These are phyloP conservation scores for Pedicia rivosa DNA, from an alignment of 2,888 invertebrate genomes.

Conservation along the genomic window DNA sequence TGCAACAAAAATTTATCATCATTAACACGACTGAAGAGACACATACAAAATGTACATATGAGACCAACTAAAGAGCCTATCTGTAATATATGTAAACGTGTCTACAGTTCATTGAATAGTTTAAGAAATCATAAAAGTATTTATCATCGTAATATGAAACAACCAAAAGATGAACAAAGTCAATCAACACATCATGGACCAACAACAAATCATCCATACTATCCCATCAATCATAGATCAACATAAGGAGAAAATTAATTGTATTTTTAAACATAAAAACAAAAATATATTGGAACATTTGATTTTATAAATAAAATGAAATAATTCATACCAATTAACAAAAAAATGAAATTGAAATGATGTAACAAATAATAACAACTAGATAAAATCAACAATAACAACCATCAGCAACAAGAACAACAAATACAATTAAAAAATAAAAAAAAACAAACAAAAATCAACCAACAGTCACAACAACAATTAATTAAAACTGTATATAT, in stretches of 20 bases:
- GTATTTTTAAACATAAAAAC: too few relatives aligned
- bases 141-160: slow-evolving; percentile 71
- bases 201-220: slow-evolving; percentile 18
- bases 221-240: slow-evolving; percentile 25
- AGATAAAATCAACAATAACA: too few relatives aligned
- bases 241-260: slow-evolving; percentile 23
- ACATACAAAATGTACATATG: slow-evolving; percentile 86
- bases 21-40: slow-evolving; percentile 73
- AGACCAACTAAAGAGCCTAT: slow-evolving; percentile 78
- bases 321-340: too few relatives aligned
- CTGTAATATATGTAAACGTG: slow-evolving; percentile 84
- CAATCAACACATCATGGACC: slow-evolving; percentile 9
- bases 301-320: too few relatives aligned
- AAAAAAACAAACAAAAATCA: too few relatives aligned
- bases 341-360: too few relatives aligned
- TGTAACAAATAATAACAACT: too few relatives aligned
- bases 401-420: too few relatives aligned
- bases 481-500: too few relatives aligned
- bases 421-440: too few relatives aligned
- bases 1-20: slow-evolving; percentile 84
- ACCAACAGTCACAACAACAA: too few relatives aligned
- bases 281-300: too few relatives aligned
- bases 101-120: slow-evolving; percentile 82
- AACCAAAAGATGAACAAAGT: slow-evolving; percentile 34
- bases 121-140: slow-evolving; percentile 85